phyloP scores from a whole-genome alignment of 2,888 invertebrate species.

The Antheraea yamamai region DNA sequence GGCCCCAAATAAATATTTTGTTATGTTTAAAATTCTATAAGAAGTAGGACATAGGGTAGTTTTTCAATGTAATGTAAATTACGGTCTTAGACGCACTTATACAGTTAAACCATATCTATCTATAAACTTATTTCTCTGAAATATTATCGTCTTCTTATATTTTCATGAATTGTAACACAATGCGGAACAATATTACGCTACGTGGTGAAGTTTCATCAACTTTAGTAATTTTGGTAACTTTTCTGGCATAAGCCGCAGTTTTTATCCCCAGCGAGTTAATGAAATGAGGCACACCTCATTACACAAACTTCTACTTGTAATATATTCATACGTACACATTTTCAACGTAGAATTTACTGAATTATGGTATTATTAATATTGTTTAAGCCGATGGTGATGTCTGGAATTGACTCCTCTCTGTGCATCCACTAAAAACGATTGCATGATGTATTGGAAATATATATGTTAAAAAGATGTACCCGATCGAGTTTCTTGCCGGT shows the following conservation, averaged over 20 bases:
- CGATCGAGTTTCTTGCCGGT: too few relatives aligned
- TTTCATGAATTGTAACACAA: not conserved
- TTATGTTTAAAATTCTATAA: too few relatives aligned
- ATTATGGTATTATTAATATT: not conserved
- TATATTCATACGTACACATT: slow-evolving; percentile 2
- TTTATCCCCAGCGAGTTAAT: slow-evolving; percentile 6
- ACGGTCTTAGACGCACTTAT: too few relatives aligned
- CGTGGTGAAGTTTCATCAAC: slow-evolving; percentile 1
- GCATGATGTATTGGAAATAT: too few relatives aligned
- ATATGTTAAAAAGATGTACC: too few relatives aligned
- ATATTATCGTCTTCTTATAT: not conserved
- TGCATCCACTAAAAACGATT: too few relatives aligned
- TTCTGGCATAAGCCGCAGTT: not conserved
- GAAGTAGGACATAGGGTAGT: too few relatives aligned
- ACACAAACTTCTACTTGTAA: not conserved
- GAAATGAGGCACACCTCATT: slow-evolving; percentile 12
- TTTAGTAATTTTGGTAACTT: slow-evolving; percentile 9
- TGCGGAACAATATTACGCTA: not conserved
- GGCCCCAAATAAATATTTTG: too few relatives aligned
- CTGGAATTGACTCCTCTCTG: too few relatives aligned
- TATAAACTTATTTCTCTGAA: not conserved
- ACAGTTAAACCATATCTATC: too few relatives aligned
- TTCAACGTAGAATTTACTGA: not conserved
- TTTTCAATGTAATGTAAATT: too few relatives aligned
- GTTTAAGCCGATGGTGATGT: too few relatives aligned